These are phyloP conservation scores for Phania funesta DNA, from an alignment of 2,888 invertebrate genomes.

Conservation along the genomic window DNA sequence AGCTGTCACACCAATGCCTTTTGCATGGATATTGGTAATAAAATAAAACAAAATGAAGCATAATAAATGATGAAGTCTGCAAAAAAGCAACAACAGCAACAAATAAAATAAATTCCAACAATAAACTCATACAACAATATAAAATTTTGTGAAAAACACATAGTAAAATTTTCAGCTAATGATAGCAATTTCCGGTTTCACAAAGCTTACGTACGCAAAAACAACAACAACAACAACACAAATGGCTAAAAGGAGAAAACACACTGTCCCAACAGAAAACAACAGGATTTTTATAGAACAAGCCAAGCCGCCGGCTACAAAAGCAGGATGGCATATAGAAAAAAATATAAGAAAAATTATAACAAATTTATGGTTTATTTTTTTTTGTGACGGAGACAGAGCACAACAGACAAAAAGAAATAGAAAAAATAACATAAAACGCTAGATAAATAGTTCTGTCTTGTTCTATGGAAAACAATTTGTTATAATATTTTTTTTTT, in stretches of 20 bases:
- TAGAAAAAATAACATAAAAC: too few relatives aligned
- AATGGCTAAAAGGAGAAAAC: slow-evolving; percentile 8
- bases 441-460: slow-evolving; percentile 15
- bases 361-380: slow-evolving; percentile 52
- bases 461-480: slow-evolving; percentile 40
- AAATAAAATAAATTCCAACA: slow-evolving; percentile 31
- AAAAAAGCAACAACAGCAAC: slow-evolving; percentile 35
- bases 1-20: neutral
- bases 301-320: slow-evolving; percentile 43
- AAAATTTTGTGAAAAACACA: slow-evolving; percentile 29
- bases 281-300: slow-evolving; percentile 36
- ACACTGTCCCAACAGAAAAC: slow-evolving; percentile 10
- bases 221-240: slow-evolving; percentile 28
- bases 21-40: slow-evolving; percentile 16
- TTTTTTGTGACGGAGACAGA: neutral
- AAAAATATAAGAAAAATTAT: slow-evolving; percentile 43
- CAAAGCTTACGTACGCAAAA: slow-evolving; percentile 40
- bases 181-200: slow-evolving; percentile 61
- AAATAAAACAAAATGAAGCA: slow-evolving; percentile 10
- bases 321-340: slow-evolving; percentile 15
- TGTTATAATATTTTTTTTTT: slow-evolving; percentile 11
- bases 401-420: neutral
- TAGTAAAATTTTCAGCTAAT: slow-evolving; percentile 56
- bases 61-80: slow-evolving; percentile 33
- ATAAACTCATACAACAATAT: slow-evolving; percentile 32